Base-by-base conservation (phyloP, 1,140 invertebrate species). In the Whitmania pigra region DNA sequence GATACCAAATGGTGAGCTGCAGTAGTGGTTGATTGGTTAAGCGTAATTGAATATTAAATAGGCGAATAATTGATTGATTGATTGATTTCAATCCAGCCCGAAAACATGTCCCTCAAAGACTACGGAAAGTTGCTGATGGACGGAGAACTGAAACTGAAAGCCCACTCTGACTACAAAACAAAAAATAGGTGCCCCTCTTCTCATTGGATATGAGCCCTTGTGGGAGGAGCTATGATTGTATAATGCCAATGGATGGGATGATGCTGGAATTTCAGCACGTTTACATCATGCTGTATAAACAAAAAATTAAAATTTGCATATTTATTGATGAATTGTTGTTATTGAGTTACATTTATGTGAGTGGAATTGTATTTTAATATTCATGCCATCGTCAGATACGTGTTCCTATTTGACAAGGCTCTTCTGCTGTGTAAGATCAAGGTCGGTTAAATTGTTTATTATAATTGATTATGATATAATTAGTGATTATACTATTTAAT, bases 321-420 rank as follows among this genome's bases (percentile, higher is more conserved):
- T 49, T 49, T 15, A 49, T 49, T 49, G 43, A 49, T 49, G 9
- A 49, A 49, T 49, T 49, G 11, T 5, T 49, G 15, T 49, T 49
- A 11, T 49, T 15, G 15, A 7, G 43, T 49, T 49, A 49, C 2
- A 36, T 3, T 5, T 49, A 15, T 11, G 9, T 1, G 15, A 13
- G 0, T 49, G 43, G 43, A 17, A 5, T 11, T 49, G 15, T 49
- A 11, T 49, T 49, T 15, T 49, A 11, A 49, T 22, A 11, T 49
- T 49, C 15, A 49, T 49, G 11, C 2, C 15, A 49, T 49, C 43
- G 0, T 17, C 80, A 88, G 93, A 80, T 95, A 94, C 81, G 90
- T 93, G 17, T 98, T 98, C 82, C 87, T 97, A 36, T 97, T 98
- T 83, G 93, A 97, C 80, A 93, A 94, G 86, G 90, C 94, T 31